A percentile compares a stretch with the other conserved stretches of the same genome.
These are phyloP conservation scores for Ceyx cyanopectus DNA, from an alignment of 2,113 vertebrate genomes.

Conservation along the genomic window DNA sequence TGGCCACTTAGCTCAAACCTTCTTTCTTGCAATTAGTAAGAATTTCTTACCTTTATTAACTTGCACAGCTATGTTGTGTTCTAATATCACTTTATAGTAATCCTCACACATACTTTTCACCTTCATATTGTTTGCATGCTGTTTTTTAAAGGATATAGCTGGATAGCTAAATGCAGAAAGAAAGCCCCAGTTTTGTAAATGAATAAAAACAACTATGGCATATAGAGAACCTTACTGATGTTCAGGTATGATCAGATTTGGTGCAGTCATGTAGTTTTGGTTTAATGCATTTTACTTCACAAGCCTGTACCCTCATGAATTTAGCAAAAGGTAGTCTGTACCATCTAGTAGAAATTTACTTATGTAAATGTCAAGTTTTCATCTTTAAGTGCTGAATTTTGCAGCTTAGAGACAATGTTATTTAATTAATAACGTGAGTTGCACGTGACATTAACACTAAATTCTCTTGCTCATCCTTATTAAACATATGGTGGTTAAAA, in stretches of 20 bases:
- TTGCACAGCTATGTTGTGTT: neutral
- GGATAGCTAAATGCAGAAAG: neutral
- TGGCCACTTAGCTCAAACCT: neutral
- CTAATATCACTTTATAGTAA: neutral
- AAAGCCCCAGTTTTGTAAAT: neutral
- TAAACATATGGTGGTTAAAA: conserved; percentile 30
- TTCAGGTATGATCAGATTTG: neutral
- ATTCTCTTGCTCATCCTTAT: conserved; percentile 45
- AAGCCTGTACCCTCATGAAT: neutral
- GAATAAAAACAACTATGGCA: neutral
- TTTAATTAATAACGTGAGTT: conserved; percentile 49
- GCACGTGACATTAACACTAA: conserved; percentile 63
- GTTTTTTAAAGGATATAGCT: neutral
- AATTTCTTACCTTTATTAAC: neutral
- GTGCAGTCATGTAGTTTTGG: neutral
- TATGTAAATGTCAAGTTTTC: conserved; percentile 55
- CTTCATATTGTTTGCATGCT: neutral
- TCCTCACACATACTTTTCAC: neutral
- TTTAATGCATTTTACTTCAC: neutral
- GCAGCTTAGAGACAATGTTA: conserved; percentile 15
- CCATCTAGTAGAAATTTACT: neutral
- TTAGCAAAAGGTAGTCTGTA: neutral
- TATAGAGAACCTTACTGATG: neutral
- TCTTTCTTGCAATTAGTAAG: neutral
- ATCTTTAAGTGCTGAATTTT: neutral